These are phyloP conservation scores for Microhierax caerulescens DNA, from an alignment of 2,797 vertebrate genomes.

Conservation along the genomic window DNA sequence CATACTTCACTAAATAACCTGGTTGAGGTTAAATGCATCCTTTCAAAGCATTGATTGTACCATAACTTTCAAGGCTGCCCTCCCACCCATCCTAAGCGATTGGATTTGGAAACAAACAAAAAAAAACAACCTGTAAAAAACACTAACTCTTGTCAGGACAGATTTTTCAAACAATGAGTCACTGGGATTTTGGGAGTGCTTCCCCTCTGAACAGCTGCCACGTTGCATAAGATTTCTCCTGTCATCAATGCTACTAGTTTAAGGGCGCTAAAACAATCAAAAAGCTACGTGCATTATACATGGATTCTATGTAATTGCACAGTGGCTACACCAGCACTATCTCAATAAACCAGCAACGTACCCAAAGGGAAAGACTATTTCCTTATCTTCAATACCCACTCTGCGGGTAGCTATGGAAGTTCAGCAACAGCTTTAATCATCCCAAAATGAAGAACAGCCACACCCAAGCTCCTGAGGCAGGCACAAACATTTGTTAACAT, in stretches of 20 bases:
- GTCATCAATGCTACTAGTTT: background rate
- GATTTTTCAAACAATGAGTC: background rate
- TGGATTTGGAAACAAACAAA: background rate
- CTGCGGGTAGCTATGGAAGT: background rate
- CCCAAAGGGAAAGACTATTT: background rate
- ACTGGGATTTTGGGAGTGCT: background rate
- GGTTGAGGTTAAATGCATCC: background rate
- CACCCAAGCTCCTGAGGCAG: background rate
- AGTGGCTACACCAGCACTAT: background rate
- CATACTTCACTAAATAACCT: background rate
- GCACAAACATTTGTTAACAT: background rate
- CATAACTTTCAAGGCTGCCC: background rate
- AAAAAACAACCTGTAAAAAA: background rate
- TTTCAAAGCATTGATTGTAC: background rate
- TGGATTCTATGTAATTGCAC: background rate
- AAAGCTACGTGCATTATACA: background rate
- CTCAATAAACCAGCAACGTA: background rate
- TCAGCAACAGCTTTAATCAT: background rate
- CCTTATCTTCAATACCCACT: background rate
- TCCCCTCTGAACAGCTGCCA: background rate
- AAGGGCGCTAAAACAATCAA: background rate
- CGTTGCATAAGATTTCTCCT: background rate
- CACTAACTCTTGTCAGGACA: background rate
- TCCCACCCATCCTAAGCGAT: background rate
- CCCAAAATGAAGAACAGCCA: background rate